Evolutionary conservation across 2,113 vertebrate genomes (phyloP), one percentile per base, ranked within the genome.

Genomic region (Hyperoodon ampullatus): DNA sequence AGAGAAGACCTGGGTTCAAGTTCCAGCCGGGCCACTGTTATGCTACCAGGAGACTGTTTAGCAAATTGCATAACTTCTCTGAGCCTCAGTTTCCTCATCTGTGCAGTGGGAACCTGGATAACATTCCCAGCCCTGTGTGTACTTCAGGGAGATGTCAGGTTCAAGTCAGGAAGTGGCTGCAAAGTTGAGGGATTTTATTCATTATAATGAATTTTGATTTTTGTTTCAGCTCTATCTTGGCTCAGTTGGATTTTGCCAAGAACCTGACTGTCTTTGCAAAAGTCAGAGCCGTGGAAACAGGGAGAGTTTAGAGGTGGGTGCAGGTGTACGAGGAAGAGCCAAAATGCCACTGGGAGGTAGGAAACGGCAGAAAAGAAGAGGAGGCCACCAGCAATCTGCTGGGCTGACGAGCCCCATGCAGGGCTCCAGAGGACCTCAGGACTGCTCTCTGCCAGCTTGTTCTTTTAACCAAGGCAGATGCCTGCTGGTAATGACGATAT

Each of bases 1-100:
- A 93, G 35, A 84, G 77, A 87, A 91, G 88, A 80, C 55, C 58
- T 81, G 28, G 60, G 35, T 96, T 92, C 60, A 75, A 50, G 84
- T 90, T 70, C 26, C 8, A 4, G 33, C 68, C 4, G 2, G 72
- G 44, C 47, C 68, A 15, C 53, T 2, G 26, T 33, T 19, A 28
- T 0, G 12, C 3, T 19, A 4, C 58, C 3, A 0, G 26, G 77
- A 87, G 91, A 42, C 11, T 44, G 66, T 42, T 77, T 2, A 87
- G 91, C 55, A 92, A 75, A 72, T 94, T 50, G 12, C 1, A 0
- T 24, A 61, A n/a, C 23, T 85, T 80, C 60, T 86, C 60, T 80
- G 93, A 84, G 65, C 63, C 74, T 85, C 61, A 10, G 0, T 71
- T 85, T 85, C 50, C 35, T 74, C 55, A 11, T 77, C 15, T 15